A percentile compares a stretch with the other conserved stretches of the same genome.
Conservation (phyloP, 1,140 invertebrate species). For the Drosophila lini region DNA sequence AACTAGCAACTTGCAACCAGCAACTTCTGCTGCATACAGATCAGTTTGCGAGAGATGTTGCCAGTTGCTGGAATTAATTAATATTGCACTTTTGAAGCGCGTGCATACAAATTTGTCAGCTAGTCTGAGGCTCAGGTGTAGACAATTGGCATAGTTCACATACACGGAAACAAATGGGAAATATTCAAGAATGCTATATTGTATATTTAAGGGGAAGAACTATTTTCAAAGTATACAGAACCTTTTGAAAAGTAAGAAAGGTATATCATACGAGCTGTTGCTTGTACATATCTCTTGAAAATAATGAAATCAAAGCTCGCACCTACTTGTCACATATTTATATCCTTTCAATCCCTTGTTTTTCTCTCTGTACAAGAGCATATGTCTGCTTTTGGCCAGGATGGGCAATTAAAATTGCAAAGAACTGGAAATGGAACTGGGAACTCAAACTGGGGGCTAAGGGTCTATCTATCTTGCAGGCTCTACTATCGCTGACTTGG, state of each 20-base stretch:
- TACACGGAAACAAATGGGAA: constrained; percentile 22
- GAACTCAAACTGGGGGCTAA: constrained; percentile 32
- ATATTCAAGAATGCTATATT: background rate
- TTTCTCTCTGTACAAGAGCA: background rate
- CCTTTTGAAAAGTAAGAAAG: background rate
- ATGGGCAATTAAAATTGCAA: constrained; percentile 68
- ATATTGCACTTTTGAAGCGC: constrained; percentile 83
- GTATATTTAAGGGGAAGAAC: background rate
- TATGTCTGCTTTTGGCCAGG: constrained; percentile 57
- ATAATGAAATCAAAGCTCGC: background rate
- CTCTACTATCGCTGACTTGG: constrained; percentile 40
- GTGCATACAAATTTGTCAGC: constrained; percentile 84
- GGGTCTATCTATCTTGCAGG: constrained; percentile 34
- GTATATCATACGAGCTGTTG: background rate
- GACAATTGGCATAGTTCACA: constrained; percentile 82
- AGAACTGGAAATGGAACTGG: constrained; percentile 18
- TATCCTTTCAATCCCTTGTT: background rate
- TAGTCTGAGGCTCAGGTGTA: constrained; percentile 60
- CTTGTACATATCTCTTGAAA: background rate
- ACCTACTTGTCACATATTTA: background rate
- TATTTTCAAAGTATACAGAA: background rate
- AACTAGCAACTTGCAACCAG: constrained; percentile 60
- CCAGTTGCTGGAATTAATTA: constrained; percentile 80
- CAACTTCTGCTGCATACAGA: constrained; percentile 48
- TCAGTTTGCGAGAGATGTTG: constrained; percentile 41